Evolutionary conservation across 2,113 vertebrate species (phyloP), one percentile per base, ranked within the genome.

Genomic region (Gymnobelideus leadbeateri): DNA sequence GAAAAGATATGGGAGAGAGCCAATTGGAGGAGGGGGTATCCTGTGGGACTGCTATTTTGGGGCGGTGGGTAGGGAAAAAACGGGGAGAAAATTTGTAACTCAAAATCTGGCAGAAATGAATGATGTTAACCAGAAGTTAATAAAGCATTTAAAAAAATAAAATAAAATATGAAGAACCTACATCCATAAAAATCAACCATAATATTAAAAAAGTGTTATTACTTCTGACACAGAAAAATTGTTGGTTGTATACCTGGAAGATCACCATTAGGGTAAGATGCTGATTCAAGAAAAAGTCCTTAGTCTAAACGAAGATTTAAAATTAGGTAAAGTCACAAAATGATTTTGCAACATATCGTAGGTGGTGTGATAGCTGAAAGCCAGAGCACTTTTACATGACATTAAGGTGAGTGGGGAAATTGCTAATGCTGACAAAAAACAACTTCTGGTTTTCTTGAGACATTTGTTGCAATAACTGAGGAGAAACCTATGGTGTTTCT

Each of bases 181-280:
- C 0, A 93, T 31, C 89, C 0, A 94, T 43, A 12, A 47, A 12
- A 47, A 52, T 91, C 7, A 46, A 51, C 37, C 68, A 43, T 43
- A 43, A 43, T 43, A 84, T 84, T 43, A 84, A 23, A 84, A 84
- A 43, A 84, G 9, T 77, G 37, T 43, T 43, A 84, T 23, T 43
- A 84, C 26, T 92, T 95, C 49, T 43, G 84, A 96, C 11, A 55
- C 47, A 37, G 37, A 53, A 94, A 55, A 61, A 91, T 16, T 5
- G 3, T 21, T 92, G 47, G 89, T 91, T 89, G 89, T 91, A 49
- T 37, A 19, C 51, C 51, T 96, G 92, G 16, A 89, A 91, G 43
- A 89, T 91, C 68, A 96, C 51, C 14, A 92, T 90, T 50, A 94
- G 91, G 49, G 21, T 68, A 91, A 94, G 51, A 57, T 57, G 55